A percentile compares a stretch with the other conserved stretches of the same genome.
These are phyloP conservation scores for Stichopus horrens DNA, from an alignment of 53 echinoderm and acorn worm genomes.

Conservation along the genomic window DNA sequence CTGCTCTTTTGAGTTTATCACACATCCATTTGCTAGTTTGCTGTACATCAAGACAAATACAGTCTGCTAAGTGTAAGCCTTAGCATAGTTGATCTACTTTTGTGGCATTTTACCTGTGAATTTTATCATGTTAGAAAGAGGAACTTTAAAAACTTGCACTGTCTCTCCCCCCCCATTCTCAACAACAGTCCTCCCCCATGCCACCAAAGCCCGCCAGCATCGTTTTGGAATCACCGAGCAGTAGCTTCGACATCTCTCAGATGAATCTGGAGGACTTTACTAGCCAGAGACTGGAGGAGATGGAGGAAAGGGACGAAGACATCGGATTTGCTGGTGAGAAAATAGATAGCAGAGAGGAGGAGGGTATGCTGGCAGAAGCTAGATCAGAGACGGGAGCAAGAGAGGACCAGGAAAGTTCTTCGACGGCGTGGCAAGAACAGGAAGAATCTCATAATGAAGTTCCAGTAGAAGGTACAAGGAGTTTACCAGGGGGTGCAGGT, in stretches of 20 bases:
- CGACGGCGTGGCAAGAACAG: not conserved
- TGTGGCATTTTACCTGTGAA: too few relatives aligned
- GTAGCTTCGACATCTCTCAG: slow-evolving; percentile 76
- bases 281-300: slow-evolving; percentile 77
- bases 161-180: too few relatives aligned
- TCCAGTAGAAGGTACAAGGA: not conserved
- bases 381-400: too few relatives aligned
- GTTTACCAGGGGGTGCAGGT: slow-evolving; percentile 8
- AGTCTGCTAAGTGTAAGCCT: too few relatives aligned
- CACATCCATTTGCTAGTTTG: too few relatives aligned
- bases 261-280: slow-evolving; percentile 95
- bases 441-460: not conserved
- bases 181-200: not conserved
- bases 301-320: slow-evolving; percentile 59
- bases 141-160: too few relatives aligned
- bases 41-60: too few relatives aligned
- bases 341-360: not conserved
- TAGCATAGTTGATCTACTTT: too few relatives aligned
- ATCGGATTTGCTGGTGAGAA: slow-evolving; percentile 36
- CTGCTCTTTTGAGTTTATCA: too few relatives aligned
- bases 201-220: slow-evolving; percentile 52
- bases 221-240: slow-evolving; percentile 66
- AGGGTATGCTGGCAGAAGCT: not conserved
- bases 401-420: not conserved
- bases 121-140: too few relatives aligned